A percentile compares a stretch with the other conserved stretches of the same genome.
phyloP scores from a whole-genome alignment of 1,140 invertebrate genomes.

The Papilio dardanus region DNA sequence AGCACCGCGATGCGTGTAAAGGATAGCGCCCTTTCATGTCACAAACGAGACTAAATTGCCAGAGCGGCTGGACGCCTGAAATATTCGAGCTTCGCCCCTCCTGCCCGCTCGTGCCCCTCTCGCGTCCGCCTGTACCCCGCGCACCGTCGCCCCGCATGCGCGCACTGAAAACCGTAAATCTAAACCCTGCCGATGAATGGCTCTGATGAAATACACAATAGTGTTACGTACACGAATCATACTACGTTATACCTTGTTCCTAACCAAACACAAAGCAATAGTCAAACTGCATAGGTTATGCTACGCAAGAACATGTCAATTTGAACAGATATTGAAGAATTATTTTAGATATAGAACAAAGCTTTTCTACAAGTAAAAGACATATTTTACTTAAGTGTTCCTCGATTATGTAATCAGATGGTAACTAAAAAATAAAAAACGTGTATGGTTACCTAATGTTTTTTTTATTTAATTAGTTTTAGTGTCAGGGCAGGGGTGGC shows the following conservation, averaged over 20 bases:
- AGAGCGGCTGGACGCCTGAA: conserved; percentile 67
- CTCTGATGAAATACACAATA: conserved; percentile 47
- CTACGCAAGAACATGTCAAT: background rate
- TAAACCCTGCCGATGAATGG: conserved; percentile 58
- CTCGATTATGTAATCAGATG: no score
- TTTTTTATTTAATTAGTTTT: no score
- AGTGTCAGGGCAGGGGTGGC: no score
- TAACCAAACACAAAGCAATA: background rate
- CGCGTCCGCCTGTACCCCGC: conserved; percentile 30
- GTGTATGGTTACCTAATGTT: no score
- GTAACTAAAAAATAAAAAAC: no score
- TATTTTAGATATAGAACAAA: background rate
- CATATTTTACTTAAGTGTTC: no score
- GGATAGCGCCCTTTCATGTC: conserved; percentile 81
- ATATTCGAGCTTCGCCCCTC: conserved; percentile 61
- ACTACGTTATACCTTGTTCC: background rate
- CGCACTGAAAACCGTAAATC: conserved; percentile 52
- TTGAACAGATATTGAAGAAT: background rate
- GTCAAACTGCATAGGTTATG: background rate
- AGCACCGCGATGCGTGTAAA: conserved; percentile 79
- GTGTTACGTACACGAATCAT: conserved; percentile 18
- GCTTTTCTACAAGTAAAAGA: background rate
- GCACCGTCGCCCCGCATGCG: conserved; percentile 64
- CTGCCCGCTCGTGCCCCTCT: conserved; percentile 45
- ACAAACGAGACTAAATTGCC: conserved; percentile 77